A percentile compares a stretch with the other conserved stretches of the same genome.
Evolutionary conservation across 2,888 invertebrate species (phyloP).

Genomic region (Slavum lentiscoides): DNA sequence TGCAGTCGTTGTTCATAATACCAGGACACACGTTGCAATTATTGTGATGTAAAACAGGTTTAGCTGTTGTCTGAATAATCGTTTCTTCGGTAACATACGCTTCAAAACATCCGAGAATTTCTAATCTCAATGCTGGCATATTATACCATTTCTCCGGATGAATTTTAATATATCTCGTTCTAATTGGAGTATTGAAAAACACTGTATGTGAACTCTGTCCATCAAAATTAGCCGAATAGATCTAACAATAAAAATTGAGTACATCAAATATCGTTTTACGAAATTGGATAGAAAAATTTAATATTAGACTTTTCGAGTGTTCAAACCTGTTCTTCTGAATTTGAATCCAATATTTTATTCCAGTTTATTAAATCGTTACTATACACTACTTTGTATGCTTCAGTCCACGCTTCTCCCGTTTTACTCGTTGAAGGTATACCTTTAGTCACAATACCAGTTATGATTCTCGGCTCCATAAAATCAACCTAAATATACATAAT

Average conservation of each 20-base stretch:
- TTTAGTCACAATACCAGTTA: conserved; percentile 78
- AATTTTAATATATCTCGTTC: conserved; percentile 73
- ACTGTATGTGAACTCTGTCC: conserved; percentile 66
- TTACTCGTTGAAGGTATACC: conserved; percentile 56
- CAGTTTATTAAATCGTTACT: conserved; percentile 73
- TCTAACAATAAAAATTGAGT: conserved; percentile 57
- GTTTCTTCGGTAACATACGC: conserved; percentile 64
- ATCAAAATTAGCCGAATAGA: conserved; percentile 77
- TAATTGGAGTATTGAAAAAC: conserved; percentile 73
- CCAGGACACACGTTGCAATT: conserved; percentile 59
- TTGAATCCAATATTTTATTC: conserved; percentile 69
- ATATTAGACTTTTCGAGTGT: too few relatives aligned
- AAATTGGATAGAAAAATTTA: conserved; percentile 8
- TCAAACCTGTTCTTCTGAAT: conserved; percentile 62
- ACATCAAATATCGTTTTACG: conserved; percentile 57
- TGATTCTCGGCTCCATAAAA: conserved; percentile 73
- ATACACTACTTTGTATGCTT: conserved; percentile 73
- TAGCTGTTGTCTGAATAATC: conserved; percentile 47
- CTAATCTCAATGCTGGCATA: conserved; percentile 73
- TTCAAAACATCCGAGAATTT: conserved; percentile 77
- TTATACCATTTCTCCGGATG: conserved; percentile 74
- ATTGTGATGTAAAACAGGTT: conserved; percentile 45
- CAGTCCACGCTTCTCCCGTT: conserved; percentile 73
- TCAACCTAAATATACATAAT: conserved; percentile 65
- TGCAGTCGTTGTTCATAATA: conserved; percentile 55